Percentiles rank a stretch among this genome's conserved stretches.
Evolutionary conservation across 2,888 invertebrate species (phyloP).

Genomic region (Megaustenia siamemsis): DNA sequence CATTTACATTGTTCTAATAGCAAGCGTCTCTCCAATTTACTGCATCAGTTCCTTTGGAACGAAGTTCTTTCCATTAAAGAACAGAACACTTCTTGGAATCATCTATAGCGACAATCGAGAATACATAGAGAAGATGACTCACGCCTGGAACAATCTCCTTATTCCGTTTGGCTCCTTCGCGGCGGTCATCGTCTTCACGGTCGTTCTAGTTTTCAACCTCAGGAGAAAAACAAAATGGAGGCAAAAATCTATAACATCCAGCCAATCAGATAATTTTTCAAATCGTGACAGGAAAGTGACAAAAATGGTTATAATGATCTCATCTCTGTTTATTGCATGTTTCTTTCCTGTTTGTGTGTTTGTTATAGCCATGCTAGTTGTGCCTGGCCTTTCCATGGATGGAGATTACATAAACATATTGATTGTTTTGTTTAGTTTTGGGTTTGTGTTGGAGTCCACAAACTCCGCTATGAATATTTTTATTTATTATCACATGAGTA

Average conservation of each 20-base stretch:
- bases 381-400: background rate
- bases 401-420: background rate
- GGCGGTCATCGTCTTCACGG: background rate
- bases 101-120: background rate
- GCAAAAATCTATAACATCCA: background rate
- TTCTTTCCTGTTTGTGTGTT: background rate
- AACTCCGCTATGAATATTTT: constrained; percentile 24
- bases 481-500: constrained; percentile 12
- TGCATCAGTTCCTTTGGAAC: background rate
- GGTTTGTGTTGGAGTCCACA: background rate
- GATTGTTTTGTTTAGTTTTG: background rate
- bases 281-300: background rate
- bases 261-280: background rate
- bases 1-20: background rate
- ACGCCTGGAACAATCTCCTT: background rate
- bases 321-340: background rate
- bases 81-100: constrained; percentile 33
- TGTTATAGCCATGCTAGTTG: background rate
- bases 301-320: background rate
- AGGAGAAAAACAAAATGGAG: background rate
- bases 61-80: background rate
- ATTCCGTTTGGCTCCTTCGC: background rate
- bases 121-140: background rate
- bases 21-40: constrained; percentile 19
- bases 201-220: background rate